Conservation (phyloP, 2,888 invertebrate genomes). For the Lissocephala sabroskyi region DNA sequence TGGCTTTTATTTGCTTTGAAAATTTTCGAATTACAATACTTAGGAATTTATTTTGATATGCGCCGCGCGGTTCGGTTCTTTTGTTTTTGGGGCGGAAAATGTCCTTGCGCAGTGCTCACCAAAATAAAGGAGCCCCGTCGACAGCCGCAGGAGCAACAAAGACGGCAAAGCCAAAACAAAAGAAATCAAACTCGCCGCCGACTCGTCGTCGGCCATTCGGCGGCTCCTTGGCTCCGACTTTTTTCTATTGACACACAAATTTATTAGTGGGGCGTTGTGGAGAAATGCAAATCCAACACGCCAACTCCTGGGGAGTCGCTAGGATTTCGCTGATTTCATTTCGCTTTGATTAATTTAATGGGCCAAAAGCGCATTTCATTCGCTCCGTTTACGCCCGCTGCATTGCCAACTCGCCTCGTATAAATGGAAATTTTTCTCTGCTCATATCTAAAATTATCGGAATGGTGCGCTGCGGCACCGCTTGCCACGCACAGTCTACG, state of each 20-base stretch:
- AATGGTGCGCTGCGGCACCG: too few relatives aligned
- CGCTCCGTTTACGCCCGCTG: slow-evolving; percentile 42
- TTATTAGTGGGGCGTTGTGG: slow-evolving; percentile 57
- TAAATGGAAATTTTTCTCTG: background rate
- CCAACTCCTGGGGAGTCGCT: slow-evolving; percentile 19
- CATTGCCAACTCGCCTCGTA: slow-evolving; percentile 21
- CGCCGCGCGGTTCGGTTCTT: slow-evolving; percentile 9
- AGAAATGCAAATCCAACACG: slow-evolving; percentile 60
- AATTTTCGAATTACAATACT: slow-evolving; percentile 67
- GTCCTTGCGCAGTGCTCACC: slow-evolving; percentile 71
- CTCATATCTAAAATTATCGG: too few relatives aligned
- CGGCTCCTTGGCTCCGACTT: background rate
- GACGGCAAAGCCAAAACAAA: slow-evolving; percentile 5
- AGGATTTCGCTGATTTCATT: slow-evolving; percentile 48
- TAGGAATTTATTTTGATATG: slow-evolving; percentile 63
- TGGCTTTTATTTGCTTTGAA: slow-evolving; percentile 60
- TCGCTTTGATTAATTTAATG: slow-evolving; percentile 57
- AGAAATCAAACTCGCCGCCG: slow-evolving; percentile 20
- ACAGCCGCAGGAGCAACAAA: background rate
- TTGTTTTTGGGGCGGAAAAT: slow-evolving; percentile 38
- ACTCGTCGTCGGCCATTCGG: slow-evolving; percentile 22
- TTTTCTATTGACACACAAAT: slow-evolving; percentile 61
- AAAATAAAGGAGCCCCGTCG: slow-evolving; percentile 9
- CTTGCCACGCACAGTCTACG: slow-evolving; percentile 44
- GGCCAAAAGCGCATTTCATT: too few relatives aligned